Percentiles rank a stretch among this genome's conserved stretches.
Evolutionary conservation across 1,140 invertebrate species (phyloP).

Genomic region (Cydia fagiglandana): DNA sequence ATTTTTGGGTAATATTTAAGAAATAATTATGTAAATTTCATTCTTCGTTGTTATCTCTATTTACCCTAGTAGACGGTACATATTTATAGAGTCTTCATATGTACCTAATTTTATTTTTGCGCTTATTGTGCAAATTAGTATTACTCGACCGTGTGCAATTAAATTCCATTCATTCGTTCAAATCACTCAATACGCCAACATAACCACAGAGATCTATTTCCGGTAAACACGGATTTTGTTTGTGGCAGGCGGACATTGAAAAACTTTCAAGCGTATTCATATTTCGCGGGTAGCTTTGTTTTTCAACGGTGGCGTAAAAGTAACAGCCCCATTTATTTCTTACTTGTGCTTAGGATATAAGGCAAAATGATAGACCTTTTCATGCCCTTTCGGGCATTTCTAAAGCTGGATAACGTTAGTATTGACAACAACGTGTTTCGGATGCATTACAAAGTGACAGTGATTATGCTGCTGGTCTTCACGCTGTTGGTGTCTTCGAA

Average conservation of each 20-base stretch:
- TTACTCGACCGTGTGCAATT: background rate
- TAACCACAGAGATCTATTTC: background rate
- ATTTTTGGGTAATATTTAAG: no score
- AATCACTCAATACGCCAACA: background rate
- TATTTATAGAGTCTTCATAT: no score
- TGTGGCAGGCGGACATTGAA: background rate
- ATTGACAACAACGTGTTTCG: conserved; percentile 85
- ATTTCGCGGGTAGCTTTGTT: conserved; percentile 28
- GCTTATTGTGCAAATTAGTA: background rate
- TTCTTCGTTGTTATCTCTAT: no score
- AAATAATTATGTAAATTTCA: no score
- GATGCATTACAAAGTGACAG: conserved; percentile 84
- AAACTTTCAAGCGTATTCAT: conserved; percentile 28
- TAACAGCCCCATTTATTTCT: background rate
- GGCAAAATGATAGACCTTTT: conserved; percentile 70
- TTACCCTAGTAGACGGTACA: no score
- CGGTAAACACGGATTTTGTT: conserved; percentile 5
- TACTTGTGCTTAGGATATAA: background rate
- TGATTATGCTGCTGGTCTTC: conserved; percentile 83
- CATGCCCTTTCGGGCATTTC: conserved; percentile 68
- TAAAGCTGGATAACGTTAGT: conserved; percentile 82
- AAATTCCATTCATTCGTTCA: conserved; percentile 6
- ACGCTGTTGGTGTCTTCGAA: conserved; percentile 84
- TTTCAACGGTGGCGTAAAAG: background rate
- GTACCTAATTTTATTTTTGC: no score